Evolutionary conservation across 2,888 invertebrate species (phyloP).

Genomic region (Lingula anatina): DNA sequence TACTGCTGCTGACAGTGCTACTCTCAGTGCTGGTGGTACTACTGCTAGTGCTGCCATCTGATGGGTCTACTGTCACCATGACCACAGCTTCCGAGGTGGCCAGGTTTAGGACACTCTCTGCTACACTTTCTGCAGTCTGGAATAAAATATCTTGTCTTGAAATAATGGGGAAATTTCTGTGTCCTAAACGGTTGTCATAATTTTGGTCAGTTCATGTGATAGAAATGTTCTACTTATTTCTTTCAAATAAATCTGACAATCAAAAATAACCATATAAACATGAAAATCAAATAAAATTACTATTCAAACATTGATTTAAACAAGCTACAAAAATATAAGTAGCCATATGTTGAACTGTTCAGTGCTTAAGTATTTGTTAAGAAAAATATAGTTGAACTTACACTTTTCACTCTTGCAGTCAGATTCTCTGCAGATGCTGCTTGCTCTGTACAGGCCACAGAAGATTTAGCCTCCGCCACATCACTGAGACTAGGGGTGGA

Average conservation of each 20-base stretch:
- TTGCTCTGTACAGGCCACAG: conserved; percentile 80
- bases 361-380: too few species aligned
- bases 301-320: too few species aligned
- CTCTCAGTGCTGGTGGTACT: not conserved
- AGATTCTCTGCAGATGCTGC: conserved; percentile 93
- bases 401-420: conserved; percentile 41
- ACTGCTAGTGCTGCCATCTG: conserved; percentile 16
- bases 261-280: too few species aligned
- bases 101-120: conserved; percentile 73
- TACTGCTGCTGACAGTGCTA: not conserved
- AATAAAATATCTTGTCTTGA: conserved; percentile 11
- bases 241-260: too few species aligned
- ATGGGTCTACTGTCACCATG: conserved; percentile 35
- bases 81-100: conserved; percentile 53
- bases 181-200: too few species aligned
- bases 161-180: too few species aligned
- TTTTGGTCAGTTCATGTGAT: not conserved
- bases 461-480: conserved; percentile 73
- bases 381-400: too few species aligned
- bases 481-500: conserved; percentile 81
- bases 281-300: too few species aligned
- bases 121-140: conserved; percentile 82
- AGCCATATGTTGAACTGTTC: too few species aligned
- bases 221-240: too few species aligned
- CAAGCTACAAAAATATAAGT: too few species aligned